Evolutionary conservation across 2,113 vertebrate genomes (phyloP).

Genomic region (Capreolus pygargus): DNA sequence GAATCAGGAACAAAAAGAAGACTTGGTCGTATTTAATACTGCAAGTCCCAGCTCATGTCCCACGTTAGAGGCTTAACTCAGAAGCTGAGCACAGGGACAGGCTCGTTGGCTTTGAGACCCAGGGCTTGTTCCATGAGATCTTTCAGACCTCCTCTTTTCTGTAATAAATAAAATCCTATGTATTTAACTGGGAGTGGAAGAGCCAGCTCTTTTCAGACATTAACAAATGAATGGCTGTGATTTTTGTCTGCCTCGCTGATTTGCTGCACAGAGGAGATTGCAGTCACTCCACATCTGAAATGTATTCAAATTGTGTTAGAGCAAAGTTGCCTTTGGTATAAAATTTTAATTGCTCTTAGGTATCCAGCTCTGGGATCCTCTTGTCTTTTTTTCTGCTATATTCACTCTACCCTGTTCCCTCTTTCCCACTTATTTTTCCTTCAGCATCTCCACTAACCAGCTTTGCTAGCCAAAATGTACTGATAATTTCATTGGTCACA

Average conservation of each 20-base stretch:
- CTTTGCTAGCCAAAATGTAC: not conserved
- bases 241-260: not conserved
- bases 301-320: not conserved
- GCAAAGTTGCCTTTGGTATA: not conserved
- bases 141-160: not conserved
- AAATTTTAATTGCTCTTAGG: not conserved
- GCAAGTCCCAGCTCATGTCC: not conserved
- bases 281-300: not conserved
- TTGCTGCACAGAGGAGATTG: not conserved
- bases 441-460: not conserved
- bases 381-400: not conserved
- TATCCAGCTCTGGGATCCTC: not conserved
- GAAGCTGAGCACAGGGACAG: not conserved
- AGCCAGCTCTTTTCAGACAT: not conserved
- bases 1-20: not conserved
- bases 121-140: not conserved
- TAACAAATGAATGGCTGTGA: not conserved
- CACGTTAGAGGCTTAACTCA: not conserved
- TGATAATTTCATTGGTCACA: not conserved
- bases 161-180: not conserved
- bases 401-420: not conserved
- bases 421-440: not conserved
- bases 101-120: not conserved
- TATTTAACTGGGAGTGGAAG: not conserved
- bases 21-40: not conserved